Percentiles rank a stretch among this genome's conserved stretches.
phyloP scores from a whole-genome alignment of 1,140 invertebrate species.

The Araneus ventricosus region DNA sequence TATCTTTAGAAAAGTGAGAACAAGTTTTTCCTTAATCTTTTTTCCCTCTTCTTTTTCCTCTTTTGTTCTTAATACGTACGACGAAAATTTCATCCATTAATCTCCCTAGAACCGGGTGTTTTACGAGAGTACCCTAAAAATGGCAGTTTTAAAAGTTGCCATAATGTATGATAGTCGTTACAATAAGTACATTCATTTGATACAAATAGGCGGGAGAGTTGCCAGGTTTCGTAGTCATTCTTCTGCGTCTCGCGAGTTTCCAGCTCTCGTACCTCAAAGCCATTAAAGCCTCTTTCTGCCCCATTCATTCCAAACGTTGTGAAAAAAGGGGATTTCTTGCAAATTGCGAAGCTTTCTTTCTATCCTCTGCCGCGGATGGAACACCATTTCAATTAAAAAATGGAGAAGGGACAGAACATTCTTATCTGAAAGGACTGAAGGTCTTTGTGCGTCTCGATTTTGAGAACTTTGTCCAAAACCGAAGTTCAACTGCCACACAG shows the following conservation, averaged over 20 bases:
- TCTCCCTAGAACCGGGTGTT: constrained; percentile 47
- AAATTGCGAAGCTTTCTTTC: constrained; percentile 56
- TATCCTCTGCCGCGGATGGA: neutral
- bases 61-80: constrained; percentile 68
- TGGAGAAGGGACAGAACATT: neutral
- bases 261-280: constrained; percentile 73
- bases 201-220: constrained; percentile 76
- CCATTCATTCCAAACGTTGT: constrained; percentile 72
- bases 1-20: constrained; percentile 59
- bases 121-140: constrained; percentile 72
- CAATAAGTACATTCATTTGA: constrained; percentile 76
- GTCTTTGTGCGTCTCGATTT: no score
- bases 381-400: neutral
- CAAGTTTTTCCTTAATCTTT: constrained; percentile 63
- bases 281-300: constrained; percentile 74
- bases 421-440: neutral
- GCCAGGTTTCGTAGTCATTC: constrained; percentile 74
- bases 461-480: no score
- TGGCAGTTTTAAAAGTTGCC: constrained; percentile 76
- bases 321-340: constrained; percentile 69
- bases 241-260: constrained; percentile 71
- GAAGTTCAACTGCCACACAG: no score
- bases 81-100: constrained; percentile 75
- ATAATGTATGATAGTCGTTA: constrained; percentile 75
- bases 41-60: constrained; percentile 24